Base-by-base conservation (phyloP, 2,888 invertebrate genomes). In the Zhengitettix transpicula region DNA sequence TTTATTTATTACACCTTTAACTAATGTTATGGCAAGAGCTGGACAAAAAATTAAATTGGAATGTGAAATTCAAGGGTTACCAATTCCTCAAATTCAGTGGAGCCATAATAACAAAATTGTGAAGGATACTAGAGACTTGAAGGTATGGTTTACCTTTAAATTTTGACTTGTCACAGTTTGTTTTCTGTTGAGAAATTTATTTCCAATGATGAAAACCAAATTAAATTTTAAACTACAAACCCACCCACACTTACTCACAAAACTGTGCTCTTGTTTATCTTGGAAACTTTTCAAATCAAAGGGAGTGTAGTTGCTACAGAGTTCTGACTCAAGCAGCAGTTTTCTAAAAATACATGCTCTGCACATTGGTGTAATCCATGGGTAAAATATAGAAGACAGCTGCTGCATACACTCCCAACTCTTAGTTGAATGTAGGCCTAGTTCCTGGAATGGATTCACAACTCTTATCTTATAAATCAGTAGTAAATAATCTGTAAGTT, bases 41-140 rank as follows among this genome's bases (percentile, higher is more conserved):
- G 86, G 87, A 55, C 84, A 87, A 69, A 84, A 82, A 71, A 77
- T 86, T 67, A 82, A 82, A 71, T 72, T 88, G 66, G 85, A 86
- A 71, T 85, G 85, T 65, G 76, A 81, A 69, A 80, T 84, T 62
- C 75, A 75, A 56, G 86, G 86, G 63, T 75, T 79, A 66, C 85
- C 86, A 54, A 71, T 74, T 58, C 85, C 85, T 10, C 76, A 77
- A 51, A 70, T 86, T 55, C 76, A 74, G 64, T 87, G 87, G 87
- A 75, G 78, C 61, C 82, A 84, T 67, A 83, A 87, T 72, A 82
- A 81, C 65, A 81, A 81, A 69, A 75, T 78, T 47, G 76, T 83
- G 66, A 78, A 78, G 66, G 80, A 81, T 69, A 78, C 79, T 42
- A 75, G 78, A 59, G 81, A 81, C 68, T 71, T 78, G 55, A 82